phyloP scores from a whole-genome alignment of 2,888 invertebrate genomes.

The Venustoraphidia nigricollis region DNA sequence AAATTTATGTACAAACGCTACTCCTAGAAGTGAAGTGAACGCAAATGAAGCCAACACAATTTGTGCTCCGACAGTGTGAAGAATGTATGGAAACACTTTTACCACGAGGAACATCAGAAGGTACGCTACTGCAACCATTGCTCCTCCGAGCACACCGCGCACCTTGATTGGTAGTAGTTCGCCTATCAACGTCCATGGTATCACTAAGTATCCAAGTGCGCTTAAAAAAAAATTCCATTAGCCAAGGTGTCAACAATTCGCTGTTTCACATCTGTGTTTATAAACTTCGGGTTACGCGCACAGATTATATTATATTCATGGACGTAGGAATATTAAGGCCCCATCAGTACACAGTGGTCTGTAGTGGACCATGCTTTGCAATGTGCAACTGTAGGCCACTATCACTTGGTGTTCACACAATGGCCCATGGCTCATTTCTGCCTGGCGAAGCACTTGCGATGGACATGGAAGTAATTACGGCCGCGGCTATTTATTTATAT shows the following conservation, averaged over 20 bases:
- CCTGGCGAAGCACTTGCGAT: too few species aligned
- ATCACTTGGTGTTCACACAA: too few species aligned
- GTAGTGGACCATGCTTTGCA: too few species aligned
- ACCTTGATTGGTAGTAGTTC: conserved; percentile 36
- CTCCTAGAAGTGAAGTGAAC: conserved; percentile 27
- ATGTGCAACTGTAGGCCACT: too few species aligned
- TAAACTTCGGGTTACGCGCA: too few species aligned
- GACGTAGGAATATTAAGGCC: too few species aligned
- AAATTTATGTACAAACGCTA: conserved; percentile 30
- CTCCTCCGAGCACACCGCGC: conserved; percentile 33
- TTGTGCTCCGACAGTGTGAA: conserved; percentile 26
- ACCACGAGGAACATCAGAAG: conserved; percentile 35
- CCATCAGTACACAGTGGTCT: too few species aligned
- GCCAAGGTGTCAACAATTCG: not conserved
- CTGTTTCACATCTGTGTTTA: too few species aligned
- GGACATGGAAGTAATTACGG: too few species aligned
- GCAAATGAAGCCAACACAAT: conserved; percentile 32
- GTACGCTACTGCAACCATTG: conserved; percentile 35
- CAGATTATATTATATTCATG: too few species aligned
- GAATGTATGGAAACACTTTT: conserved; percentile 32
- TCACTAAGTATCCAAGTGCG: conserved; percentile 35
- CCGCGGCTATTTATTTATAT: too few species aligned
- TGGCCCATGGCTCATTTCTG: too few species aligned
- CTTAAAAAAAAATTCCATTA: conserved; percentile 30
- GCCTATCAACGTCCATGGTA: conserved; percentile 40